Evolutionary conservation across 2,888 invertebrate genomes (phyloP).

Genomic region (Electrophaes corylata): DNA sequence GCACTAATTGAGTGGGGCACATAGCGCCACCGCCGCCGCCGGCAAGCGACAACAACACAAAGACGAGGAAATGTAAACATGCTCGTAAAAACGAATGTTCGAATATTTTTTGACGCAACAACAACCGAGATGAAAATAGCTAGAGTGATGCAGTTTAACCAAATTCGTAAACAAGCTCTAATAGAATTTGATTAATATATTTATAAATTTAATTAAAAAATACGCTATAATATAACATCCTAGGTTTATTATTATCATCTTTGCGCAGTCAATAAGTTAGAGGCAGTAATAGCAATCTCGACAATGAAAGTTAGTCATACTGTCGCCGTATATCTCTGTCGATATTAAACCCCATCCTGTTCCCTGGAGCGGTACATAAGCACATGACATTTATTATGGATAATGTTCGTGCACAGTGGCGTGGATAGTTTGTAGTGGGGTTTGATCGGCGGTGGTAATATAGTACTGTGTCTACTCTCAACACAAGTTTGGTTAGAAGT

Average conservation of each 20-base stretch:
- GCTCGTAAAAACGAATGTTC: constrained; percentile 49
- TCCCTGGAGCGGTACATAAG: constrained; percentile 40
- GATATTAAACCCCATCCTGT: constrained; percentile 42
- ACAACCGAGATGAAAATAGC: constrained; percentile 30
- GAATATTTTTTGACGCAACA: constrained; percentile 29
- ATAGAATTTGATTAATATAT: constrained; percentile 13
- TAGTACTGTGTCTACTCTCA: constrained; percentile 29
- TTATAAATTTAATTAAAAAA: constrained; percentile 19
- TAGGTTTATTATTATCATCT: constrained; percentile 28
- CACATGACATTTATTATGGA: constrained; percentile 45
- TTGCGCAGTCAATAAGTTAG: constrained; percentile 30
- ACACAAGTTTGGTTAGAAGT: too few species aligned
- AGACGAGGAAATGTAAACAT: constrained; percentile 51
- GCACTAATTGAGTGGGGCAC: constrained; percentile 58
- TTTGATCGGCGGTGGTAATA: constrained; percentile 60
- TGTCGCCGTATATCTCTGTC: constrained; percentile 41
- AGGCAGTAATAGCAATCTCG: constrained; percentile 29
- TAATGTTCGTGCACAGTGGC: constrained; percentile 49
- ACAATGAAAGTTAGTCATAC: constrained; percentile 37
- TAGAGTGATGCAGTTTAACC: constrained; percentile 30
- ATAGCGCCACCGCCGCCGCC: constrained; percentile 43
- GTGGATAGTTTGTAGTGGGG: constrained; percentile 58
- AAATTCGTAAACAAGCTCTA: constrained; percentile 26
- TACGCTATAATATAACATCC: not conserved
- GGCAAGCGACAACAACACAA: constrained; percentile 41